Percentiles rank a stretch among this genome's conserved stretches.
phyloP scores from a whole-genome alignment of 92 coral and sea anemone species.

The Epizoanthus fatuus region DNA sequence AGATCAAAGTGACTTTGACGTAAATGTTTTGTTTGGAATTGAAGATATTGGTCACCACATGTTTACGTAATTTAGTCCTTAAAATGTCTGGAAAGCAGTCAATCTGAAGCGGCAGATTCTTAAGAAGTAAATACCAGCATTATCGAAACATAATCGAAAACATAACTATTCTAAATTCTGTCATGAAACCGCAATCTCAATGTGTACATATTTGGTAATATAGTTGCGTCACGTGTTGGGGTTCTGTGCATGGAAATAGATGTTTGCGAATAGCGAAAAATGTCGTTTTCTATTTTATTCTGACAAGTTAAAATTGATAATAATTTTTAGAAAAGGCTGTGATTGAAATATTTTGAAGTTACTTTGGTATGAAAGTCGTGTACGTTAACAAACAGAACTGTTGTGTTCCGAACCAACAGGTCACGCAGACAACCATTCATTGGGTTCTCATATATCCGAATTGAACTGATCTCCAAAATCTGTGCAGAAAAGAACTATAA shows the following conservation, averaged over 20 bases:
- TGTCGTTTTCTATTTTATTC: background rate
- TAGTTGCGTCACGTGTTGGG: background rate
- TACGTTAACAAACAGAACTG: constrained; percentile 7
- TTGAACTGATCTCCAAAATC: background rate
- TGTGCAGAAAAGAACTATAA: background rate
- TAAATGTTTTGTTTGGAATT: no score
- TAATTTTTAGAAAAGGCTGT: no score
- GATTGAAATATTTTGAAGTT: background rate
- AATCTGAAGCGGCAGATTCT: no score
- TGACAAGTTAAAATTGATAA: background rate
- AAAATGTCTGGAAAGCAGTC: no score
- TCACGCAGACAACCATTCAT: constrained; percentile 14
- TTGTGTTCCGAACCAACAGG: background rate
- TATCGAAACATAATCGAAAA: no score
- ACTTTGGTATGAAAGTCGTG: background rate
- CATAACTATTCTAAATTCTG: no score
- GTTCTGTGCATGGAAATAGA: background rate
- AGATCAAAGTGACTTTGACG: no score
- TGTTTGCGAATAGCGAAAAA: background rate
- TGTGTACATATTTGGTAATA: constrained; percentile 17
- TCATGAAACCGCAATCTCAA: no score
- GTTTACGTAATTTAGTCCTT: no score
- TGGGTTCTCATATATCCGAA: background rate
- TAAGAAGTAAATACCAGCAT: no score
- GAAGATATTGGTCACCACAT: no score